Conservation (phyloP, 92 coral and sea anemone genomes). For the Porites divaricata region DNA sequence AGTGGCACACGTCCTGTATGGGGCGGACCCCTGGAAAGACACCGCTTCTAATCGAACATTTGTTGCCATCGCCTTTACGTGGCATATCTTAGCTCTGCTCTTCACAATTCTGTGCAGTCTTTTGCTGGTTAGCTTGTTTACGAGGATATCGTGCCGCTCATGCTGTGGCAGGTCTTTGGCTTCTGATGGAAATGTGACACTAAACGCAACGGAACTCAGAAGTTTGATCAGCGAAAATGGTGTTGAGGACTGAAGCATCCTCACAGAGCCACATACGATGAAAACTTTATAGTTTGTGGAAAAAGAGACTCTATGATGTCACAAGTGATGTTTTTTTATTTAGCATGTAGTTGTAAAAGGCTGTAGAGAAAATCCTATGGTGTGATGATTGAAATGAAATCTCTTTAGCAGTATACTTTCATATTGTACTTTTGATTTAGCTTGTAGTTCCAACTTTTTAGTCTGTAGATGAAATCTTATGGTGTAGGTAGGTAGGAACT, state of each 20-base stretch:
- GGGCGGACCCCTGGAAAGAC: conserved; percentile 59
- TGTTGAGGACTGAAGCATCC: background rate
- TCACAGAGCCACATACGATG: too few species aligned
- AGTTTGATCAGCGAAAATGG: background rate
- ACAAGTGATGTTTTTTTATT: too few species aligned
- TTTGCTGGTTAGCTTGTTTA: background rate
- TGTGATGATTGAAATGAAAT: too few species aligned
- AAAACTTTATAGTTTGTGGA: background rate
- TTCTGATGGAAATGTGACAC: background rate
- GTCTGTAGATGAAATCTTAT: too few species aligned
- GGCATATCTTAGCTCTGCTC: conserved; percentile 59
- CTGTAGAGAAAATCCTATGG: too few species aligned
- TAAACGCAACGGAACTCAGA: background rate
- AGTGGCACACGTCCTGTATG: conserved; percentile 66
- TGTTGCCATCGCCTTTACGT: conserved; percentile 57
- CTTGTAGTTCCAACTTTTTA: too few species aligned
- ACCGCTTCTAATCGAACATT: conserved; percentile 53
- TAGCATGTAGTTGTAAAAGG: too few species aligned
- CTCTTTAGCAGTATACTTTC: too few species aligned
- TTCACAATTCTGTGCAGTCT: background rate
- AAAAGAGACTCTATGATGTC: too few species aligned
- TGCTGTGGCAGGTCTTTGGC: background rate
- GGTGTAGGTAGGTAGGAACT: too few species aligned
- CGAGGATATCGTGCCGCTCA: background rate
- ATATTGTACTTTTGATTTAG: too few species aligned